phyloP scores from a whole-genome alignment of 1,140 invertebrate species.

The Rhopalosiphum maidis region DNA sequence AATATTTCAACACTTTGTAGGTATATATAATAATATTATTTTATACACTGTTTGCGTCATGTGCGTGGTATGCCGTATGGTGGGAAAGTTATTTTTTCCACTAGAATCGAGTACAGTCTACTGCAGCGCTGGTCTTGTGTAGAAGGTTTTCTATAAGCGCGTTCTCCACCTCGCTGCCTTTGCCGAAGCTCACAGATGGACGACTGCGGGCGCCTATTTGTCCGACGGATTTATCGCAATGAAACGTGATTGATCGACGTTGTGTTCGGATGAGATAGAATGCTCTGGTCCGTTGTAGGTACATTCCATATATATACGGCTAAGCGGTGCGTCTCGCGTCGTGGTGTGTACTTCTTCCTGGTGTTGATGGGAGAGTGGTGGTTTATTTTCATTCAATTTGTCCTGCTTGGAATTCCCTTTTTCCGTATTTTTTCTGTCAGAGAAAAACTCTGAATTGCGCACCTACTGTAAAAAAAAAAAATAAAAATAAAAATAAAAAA shows the following conservation, averaged over 20 bases:
- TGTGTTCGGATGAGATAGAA: background rate
- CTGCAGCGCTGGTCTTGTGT: background rate
- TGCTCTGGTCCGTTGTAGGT: background rate
- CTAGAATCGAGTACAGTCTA: background rate
- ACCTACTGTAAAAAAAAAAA: background rate
- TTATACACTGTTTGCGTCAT: background rate
- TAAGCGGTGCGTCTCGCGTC: background rate
- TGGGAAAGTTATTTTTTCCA: background rate
- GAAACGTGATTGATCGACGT: slow-evolving; percentile 1
- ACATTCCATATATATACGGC: background rate
- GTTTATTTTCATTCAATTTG: background rate
- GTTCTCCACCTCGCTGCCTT: too few species aligned
- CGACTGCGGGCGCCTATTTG: background rate
- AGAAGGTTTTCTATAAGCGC: background rate
- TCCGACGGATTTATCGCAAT: background rate
- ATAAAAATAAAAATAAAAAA: background rate
- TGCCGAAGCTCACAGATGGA: background rate
- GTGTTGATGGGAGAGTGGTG: background rate
- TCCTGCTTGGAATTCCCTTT: background rate
- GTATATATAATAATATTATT: background rate
- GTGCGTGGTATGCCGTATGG: too few species aligned
- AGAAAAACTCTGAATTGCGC: background rate
- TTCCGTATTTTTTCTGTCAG: background rate
- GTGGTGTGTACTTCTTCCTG: background rate
- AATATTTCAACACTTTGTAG: too few species aligned